Evolutionary conservation across 2,797 vertebrate species (phyloP).

Genomic region (Onychomys arenicola): DNA sequence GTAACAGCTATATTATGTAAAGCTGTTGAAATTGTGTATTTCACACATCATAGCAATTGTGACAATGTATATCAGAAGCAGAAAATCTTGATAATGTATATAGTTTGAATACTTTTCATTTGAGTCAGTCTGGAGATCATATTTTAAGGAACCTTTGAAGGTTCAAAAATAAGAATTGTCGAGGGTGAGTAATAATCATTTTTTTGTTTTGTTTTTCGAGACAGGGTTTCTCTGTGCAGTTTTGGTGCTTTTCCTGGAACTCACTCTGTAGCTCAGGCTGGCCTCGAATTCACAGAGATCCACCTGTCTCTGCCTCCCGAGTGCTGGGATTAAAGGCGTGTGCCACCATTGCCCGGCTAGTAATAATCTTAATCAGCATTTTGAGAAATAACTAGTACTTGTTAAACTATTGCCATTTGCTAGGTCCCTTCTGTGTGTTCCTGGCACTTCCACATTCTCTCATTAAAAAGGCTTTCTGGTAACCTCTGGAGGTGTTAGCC

Average conservation of each 20-base stretch:
- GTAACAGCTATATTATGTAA: constrained; percentile 16
- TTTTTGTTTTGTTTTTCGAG: no score
- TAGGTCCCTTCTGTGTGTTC: not conserved
- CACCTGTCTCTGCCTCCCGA: no score
- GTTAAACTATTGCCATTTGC: constrained; percentile 42
- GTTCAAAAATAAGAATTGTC: constrained; percentile 28
- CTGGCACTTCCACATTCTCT: constrained; percentile 13
- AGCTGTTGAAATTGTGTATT: constrained; percentile 25
- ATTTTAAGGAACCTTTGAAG: constrained; percentile 22
- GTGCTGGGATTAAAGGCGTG: no score
- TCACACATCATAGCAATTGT: constrained; percentile 20
- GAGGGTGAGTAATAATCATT: not conserved
- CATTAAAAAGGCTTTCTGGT: constrained; percentile 47
- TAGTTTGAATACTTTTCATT: constrained; percentile 20
- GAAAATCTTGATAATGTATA: constrained; percentile 33
- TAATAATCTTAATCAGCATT: constrained; percentile 51
- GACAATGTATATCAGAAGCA: not conserved
- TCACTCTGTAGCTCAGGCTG: no score
- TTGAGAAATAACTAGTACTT: constrained; percentile 44
- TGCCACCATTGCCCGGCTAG: no score
- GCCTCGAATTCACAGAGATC: no score
- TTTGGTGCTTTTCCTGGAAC: no score
- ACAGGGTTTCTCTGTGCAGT: no score
- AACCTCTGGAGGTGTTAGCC: constrained; percentile 33
- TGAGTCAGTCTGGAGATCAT: not conserved